Base-by-base conservation (phyloP, 2,113 vertebrate species). In the Nematolebias whitei region DNA sequence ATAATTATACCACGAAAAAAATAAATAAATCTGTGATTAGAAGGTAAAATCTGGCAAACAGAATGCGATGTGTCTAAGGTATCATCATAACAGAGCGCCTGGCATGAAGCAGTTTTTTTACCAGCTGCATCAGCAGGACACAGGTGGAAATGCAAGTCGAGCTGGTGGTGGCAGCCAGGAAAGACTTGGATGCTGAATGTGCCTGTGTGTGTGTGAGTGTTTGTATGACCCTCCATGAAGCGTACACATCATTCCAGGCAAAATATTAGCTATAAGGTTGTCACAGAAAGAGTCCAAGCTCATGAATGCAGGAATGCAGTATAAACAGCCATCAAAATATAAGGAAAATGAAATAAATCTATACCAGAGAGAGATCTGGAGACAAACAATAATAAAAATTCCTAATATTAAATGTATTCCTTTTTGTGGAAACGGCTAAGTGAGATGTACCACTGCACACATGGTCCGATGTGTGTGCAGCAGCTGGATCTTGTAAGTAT, bases 121-220 rank as follows among this genome's bases (percentile, higher is more conserved):
- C 63, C 88, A 90, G 84, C 84, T 90, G 88, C 84, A 82, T 74
- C 85, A 86, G 85, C 80, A 71, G 84, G 82, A 85, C 72, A 50
- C 83, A 75, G 70, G 75, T 80, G 82, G 82, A 82, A 79, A 82
- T 78, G 70, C 75, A 87, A 79, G 72, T 74, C 41, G 40, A 68
- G 64, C 64, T 10, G 68, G 49, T 20, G 77, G 68, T 22, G 68
- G 68, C 47, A 76, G 87, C 85, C 85, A 87, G 79, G 76, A 81
- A 74, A 76, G 79, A 74, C 39, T 71, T 86, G 79, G 81, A 83
- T 64, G 73, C 74, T 49, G 52, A 45, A 59, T 43, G 65, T 70
- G 39, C 53, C 35, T 76, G 51, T 66, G 56, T 77, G 43, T 58
- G 53, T 49, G 20, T 64, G 70, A 61, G 64, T 68, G 50, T 67